phyloP scores from a whole-genome alignment of 2,797 vertebrate genomes.

The Acipenser oxyrinchus region DNA sequence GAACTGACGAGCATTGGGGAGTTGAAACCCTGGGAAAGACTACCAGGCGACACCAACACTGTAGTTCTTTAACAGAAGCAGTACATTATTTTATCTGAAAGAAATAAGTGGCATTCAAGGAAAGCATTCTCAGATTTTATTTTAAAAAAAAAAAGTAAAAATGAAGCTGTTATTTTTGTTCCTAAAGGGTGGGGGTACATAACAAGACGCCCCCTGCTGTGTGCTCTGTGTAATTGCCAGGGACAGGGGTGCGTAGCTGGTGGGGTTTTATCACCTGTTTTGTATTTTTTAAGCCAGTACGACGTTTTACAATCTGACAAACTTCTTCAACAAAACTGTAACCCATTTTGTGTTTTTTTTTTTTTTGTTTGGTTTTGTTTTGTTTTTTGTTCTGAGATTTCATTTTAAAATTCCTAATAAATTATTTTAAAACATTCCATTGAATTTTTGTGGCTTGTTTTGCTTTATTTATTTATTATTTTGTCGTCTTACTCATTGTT shows the following conservation, averaged over 20 bases:
- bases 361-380: constrained; percentile 60
- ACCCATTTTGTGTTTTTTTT: constrained; percentile 62
- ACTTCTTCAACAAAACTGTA: constrained; percentile 59
- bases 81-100: constrained; percentile 58
- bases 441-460: constrained; percentile 20
- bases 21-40: constrained; percentile 23
- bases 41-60: constrained; percentile 55
- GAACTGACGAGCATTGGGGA: not conserved
- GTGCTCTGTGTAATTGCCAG: not conserved
- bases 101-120: constrained; percentile 54
- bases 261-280: not conserved
- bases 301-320: constrained; percentile 52
- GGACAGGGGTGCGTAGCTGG: not conserved
- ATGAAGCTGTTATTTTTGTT: constrained; percentile 40
- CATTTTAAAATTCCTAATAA: constrained; percentile 96
- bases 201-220: constrained; percentile 24
- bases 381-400: constrained; percentile 65
- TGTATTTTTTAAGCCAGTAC: constrained; percentile 54
- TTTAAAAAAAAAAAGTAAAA: constrained; percentile 38
- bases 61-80: constrained; percentile 56
- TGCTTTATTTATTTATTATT: constrained; percentile 16
- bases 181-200: constrained; percentile 41
- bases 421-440: constrained; percentile 90
- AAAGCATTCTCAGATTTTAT: constrained; percentile 42
- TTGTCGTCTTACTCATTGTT: constrained; percentile 13